These are phyloP conservation scores for Camponotus pennsylvanicus DNA, from an alignment of 1,140 invertebrate genomes.

Conservation along the genomic window DNA sequence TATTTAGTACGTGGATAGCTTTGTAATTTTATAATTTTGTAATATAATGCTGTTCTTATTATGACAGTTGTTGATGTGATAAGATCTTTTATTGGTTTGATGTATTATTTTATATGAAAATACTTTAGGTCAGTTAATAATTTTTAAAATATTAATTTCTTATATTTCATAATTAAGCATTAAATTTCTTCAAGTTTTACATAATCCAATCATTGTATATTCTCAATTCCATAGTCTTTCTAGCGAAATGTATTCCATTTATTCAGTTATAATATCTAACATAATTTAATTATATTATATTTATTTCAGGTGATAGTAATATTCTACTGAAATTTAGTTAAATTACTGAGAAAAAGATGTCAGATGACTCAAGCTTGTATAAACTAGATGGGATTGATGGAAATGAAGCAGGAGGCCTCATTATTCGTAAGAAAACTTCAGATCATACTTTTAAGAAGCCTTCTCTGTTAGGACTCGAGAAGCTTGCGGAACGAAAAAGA, in stretches of 20 bases:
- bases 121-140: not conserved
- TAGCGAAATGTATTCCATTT: not conserved
- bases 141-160: not conserved
- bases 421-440: constrained; percentile 92
- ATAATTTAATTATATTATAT: not conserved
- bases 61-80: too few species aligned
- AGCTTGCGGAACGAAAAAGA: constrained; percentile 92
- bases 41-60: too few species aligned
- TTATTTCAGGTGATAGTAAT: constrained; percentile 28
- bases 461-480: constrained; percentile 95
- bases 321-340: not conserved
- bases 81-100: too few species aligned
- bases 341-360: constrained; percentile 65
- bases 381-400: constrained; percentile 93
- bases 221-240: not conserved
- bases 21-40: not conserved
- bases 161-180: constrained; percentile 2
- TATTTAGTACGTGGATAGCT: not conserved
- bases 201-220: not conserved
- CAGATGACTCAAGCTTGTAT: constrained; percentile 88
- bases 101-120: not conserved
- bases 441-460: constrained; percentile 92
- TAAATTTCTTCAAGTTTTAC: not conserved
- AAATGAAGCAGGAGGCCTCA: constrained; percentile 92
- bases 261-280: not conserved